Base-by-base conservation (phyloP, 2,888 invertebrate species). In the Helicoverpa assulta region DNA sequence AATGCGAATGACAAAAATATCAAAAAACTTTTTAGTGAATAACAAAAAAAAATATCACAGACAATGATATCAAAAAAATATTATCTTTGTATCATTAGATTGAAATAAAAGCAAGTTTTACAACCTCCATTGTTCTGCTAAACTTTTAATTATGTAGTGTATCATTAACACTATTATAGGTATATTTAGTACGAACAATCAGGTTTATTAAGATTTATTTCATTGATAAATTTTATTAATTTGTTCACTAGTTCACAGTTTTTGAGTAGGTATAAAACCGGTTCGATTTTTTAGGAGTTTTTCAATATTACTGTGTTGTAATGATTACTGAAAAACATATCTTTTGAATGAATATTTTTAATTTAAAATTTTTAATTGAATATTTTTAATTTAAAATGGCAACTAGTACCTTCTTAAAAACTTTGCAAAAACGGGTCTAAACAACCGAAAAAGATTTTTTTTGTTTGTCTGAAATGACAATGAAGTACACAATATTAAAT, bases 41-140 rank as follows among this genome's bases (percentile, higher is more conserved):
- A 19, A 5, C n/a, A 10, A 21, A 52, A 51, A 52, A 51, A 65
- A 50, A 51, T 60, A 40, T 55, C 29, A n/a, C 52, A 56, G 50
- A 33, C 47, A n/a, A 56, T 14, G 6, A 37, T 73, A 61, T 21
- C 51, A 59, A n/a, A 50, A 69, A 73, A 65, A 62, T 14, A 14
- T 68, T 70, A 82, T 76, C 68, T 51, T n/a, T 6, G 59, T 50
- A 63, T 57, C 58, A 69, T 80, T 68, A 66, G 64, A 69, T 67
- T 70, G 51, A 72, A 40, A 40, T 40, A 40, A 29, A 67, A 64
- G 79, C 37, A 51, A 67, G 53, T 70, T 55, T 76, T 7, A 55
- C 43, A 58, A 64, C 80, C 8, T 80, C 80, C 51, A 57, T 47
- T 18, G 5, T 18, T 29, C 50, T 59, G 43, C 7, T 10, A 2